Evolutionary conservation across 1,140 invertebrate genomes (phyloP).

Genomic region (Geopemphigus sp.): DNA sequence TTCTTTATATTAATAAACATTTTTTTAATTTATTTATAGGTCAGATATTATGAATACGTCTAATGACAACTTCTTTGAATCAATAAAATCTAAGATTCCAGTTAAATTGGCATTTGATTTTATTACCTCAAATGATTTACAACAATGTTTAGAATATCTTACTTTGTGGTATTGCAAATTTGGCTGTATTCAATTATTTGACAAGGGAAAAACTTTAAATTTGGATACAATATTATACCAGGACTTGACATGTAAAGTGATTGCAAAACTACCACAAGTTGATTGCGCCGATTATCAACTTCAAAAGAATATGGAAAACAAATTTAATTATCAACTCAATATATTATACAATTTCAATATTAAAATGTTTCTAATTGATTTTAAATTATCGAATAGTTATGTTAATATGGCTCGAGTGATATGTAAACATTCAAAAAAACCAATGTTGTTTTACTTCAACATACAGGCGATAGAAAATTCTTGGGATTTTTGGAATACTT

Average conservation of each 20-base stretch:
- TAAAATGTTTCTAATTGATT: constrained; percentile 14
- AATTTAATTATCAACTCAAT: constrained; percentile 5
- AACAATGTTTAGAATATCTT: constrained; percentile 21
- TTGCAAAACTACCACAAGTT: constrained; percentile 21
- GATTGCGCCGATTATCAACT: constrained; percentile 11
- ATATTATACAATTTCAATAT: constrained; percentile 2
- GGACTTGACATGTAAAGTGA: not conserved
- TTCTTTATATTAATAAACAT: not conserved
- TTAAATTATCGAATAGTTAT: constrained; percentile 4
- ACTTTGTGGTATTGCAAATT: constrained; percentile 12
- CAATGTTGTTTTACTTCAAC: constrained; percentile 21
- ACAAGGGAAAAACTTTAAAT: not conserved
- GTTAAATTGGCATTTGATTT: constrained; percentile 38
- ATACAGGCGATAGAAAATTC: constrained; percentile 1
- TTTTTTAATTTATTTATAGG: not conserved
- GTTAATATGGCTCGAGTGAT: constrained; percentile 23
- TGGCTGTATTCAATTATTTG: constrained; percentile 15
- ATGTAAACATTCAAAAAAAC: constrained; percentile 29
- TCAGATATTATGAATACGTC: not conserved
- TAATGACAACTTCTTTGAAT: not conserved
- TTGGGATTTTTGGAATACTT: constrained; percentile 69
- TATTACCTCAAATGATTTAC: not conserved
- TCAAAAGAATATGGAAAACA: constrained; percentile 17
- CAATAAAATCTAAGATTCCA: constrained; percentile 22
- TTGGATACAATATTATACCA: not conserved